A percentile compares a stretch with the other conserved stretches of the same genome.
Conservation (phyloP, 2,888 invertebrate species). For the Chaetoderma sp. region DNA sequence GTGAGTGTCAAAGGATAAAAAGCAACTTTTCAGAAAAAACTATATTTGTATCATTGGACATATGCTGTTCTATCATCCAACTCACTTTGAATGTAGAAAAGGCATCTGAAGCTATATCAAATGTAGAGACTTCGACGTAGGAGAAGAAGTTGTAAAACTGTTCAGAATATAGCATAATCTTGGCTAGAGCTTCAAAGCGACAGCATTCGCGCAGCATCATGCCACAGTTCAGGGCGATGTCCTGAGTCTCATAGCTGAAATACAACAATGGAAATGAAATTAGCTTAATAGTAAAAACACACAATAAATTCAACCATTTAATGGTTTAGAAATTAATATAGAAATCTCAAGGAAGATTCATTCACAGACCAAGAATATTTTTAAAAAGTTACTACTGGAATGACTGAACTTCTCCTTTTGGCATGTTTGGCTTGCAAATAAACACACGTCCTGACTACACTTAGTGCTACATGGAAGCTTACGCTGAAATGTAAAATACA, state of each 20-base stretch:
- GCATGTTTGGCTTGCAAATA: too few species aligned
- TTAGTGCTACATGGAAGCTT: too few species aligned
- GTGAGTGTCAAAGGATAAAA: background rate
- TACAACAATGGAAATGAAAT: slow-evolving; percentile 24
- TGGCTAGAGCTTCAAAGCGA: slow-evolving; percentile 96
- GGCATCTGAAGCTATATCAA: slow-evolving; percentile 99
- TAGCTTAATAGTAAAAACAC: background rate
- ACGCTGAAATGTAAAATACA: too few species aligned
- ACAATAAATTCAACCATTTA: too few species aligned
- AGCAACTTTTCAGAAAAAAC: background rate
- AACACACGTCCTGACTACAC: too few species aligned
- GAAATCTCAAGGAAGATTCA: too few species aligned
- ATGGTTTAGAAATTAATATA: too few species aligned
- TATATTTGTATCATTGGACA: background rate
- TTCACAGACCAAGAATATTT: too few species aligned
- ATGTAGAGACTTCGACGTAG: slow-evolving; percentile 99
- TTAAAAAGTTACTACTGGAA: too few species aligned
- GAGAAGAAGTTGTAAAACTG: slow-evolving; percentile 99
- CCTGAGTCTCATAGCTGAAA: slow-evolving; percentile 95
- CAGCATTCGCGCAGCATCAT: slow-evolving; percentile 99
- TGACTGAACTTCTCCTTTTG: too few species aligned
- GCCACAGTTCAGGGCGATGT: slow-evolving; percentile 98
- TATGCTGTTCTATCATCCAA: background rate
- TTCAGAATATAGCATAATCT: slow-evolving; percentile 97
- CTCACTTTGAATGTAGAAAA: slow-evolving; percentile 99